phyloP scores from a whole-genome alignment of 35 echinoderm and acorn worm species.

The Lytechinus variegatus region DNA sequence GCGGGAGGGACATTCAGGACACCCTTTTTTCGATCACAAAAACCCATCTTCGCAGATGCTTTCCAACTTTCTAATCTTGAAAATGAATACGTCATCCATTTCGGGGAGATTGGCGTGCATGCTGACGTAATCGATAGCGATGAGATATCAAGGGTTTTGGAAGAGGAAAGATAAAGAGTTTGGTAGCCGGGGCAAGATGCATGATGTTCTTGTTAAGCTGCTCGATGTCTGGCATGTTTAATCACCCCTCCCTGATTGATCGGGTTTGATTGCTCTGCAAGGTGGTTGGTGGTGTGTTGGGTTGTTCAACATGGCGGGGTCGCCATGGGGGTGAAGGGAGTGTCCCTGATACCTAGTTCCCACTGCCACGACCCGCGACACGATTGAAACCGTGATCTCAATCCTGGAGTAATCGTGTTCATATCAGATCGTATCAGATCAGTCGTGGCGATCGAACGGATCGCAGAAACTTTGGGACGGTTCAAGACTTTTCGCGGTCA shows the following conservation, averaged over 20 bases:
- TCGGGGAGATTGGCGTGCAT: neutral
- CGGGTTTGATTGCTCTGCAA: neutral
- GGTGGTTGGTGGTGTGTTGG: neutral
- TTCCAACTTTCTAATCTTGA: neutral
- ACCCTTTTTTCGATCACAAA: neutral
- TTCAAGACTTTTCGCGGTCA: no score
- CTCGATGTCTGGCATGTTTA: neutral
- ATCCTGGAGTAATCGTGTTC: no score
- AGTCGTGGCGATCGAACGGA: no score
- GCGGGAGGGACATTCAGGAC: neutral
- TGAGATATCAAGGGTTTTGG: neutral
- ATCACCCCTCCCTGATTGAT: neutral
- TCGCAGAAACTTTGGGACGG: no score
- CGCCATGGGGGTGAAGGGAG: neutral
- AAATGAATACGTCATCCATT: neutral
- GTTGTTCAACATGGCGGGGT: neutral
- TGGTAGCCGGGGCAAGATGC: neutral
- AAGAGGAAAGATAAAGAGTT: neutral
- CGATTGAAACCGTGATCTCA: no score
- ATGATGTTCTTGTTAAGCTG: neutral
- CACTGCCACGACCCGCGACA: no score
- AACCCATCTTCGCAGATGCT: neutral
- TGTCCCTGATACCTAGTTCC: neutral
- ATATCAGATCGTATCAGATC: no score
- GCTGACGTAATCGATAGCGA: neutral